Evolutionary conservation across 2,888 invertebrate genomes (phyloP), one percentile per base, ranked within the genome.

Genomic region (Corbicula japonica): DNA sequence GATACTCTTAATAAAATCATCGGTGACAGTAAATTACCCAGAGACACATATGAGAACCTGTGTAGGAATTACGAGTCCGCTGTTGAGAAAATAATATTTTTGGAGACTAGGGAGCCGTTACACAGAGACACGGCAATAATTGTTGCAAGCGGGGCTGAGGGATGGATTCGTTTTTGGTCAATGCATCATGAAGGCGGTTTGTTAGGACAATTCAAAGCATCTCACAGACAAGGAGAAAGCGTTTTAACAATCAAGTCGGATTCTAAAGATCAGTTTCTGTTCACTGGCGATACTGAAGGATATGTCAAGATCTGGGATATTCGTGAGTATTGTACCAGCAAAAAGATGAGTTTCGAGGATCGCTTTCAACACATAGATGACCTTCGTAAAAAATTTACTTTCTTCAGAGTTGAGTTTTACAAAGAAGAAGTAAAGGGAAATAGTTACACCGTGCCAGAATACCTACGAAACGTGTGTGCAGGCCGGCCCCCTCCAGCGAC

Each of bases 271-370:
- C 94, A 96, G 69, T 97, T 95, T 91, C 95, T 97, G 5, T 74
- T 94, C 35, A 92, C 93, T 12, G 94, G 92, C 6, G 93, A 94
- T 76, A 95, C 96, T 0, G 93, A 95, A 74, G 97, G 97, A 1
- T 97, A 97, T 89, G 94, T 97, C 66, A 97, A 97, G 94, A 95
- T 96, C 26, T 97, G 97, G 97, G 95, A 96, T 54, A 94, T 97
- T 91, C 94, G 94, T 65, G 96, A 96, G 92, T 97, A 95, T 88
- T 95, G 96, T 48, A 93, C 94, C 96, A 65, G 72, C n/a, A 79
- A 81, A 26, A 80, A 69, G 26, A 48, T 86, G 56, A 76, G 75
- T 8, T 41, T 32, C 0, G 60, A 41, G 1, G 84, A 86, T 34
- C 65, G 73, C 12, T 80, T 73, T 6, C 72, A 30, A 6, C 81